Base-by-base conservation (phyloP, 2,888 invertebrate species). In the Siphonodentalium dalli region DNA sequence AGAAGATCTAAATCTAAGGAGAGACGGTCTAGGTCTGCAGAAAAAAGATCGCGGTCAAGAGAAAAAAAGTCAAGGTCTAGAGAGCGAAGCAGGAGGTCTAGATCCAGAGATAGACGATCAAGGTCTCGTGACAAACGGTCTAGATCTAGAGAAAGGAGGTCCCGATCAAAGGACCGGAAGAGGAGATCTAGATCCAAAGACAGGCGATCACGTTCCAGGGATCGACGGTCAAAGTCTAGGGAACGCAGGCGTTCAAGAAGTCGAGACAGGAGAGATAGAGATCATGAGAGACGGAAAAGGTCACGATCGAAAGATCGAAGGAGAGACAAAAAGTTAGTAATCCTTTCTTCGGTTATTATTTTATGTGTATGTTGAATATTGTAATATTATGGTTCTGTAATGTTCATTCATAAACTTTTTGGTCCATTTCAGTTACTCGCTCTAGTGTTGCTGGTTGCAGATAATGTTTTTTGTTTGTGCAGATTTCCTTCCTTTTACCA, bases 81-180 rank as follows among this genome's bases (percentile, higher is more conserved):
- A 18, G 34, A 34, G 3, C n/a, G 34, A 21, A 58, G 65, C 23
- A 52, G 66, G 20, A 58, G 68, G 23, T 59, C 63, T 7, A 68
- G 66, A 33, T 65, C 66, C 43, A 58, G 66, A 41, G 66, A 67
- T 23, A 61, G 72, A 26, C 34, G 59, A 24, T 51, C 54, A 18
- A 47, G 61, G 23, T 54, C 58, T 1, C 56, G 69, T 33, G 45
- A 35, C 15, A 55, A 63, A 44, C 47, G 74, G 15, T 72, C 74
- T 21, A 61, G 74, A n/a, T 72, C 71, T 34, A 57, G 72, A 28
- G 70, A 69, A 8, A 65, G 72, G 48, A 58, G 74, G 31, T 65
- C 65, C n/a, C 51, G 67, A 20, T 73, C 69, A 6, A 58, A 70
- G 42, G 73, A 72, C 3, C 66, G 68, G 38, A 67, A 68, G 51